Evolutionary conservation across 2,888 invertebrate species (phyloP).

Genomic region (Gerris lacustris): DNA sequence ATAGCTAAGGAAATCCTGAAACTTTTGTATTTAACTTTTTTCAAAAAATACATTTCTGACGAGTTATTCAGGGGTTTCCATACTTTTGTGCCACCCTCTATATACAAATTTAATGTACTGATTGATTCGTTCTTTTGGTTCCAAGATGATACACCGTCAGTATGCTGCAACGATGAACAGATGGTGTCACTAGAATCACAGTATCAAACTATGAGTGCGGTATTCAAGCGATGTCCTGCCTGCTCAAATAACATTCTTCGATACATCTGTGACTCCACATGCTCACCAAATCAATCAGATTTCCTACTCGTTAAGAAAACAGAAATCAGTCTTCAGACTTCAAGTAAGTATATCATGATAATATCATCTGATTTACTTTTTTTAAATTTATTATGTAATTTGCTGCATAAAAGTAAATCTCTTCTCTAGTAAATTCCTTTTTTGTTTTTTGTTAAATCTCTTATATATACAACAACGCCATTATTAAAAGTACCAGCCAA

Average conservation of each 20-base stretch:
- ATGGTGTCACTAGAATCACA: constrained; percentile 42
- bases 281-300: constrained; percentile 56
- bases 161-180: constrained; percentile 52
- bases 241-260: constrained; percentile 64
- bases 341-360: constrained; percentile 40
- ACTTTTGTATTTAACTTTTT: too few relatives aligned
- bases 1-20: too few relatives aligned
- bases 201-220: constrained; percentile 49
- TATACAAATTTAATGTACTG: too few relatives aligned
- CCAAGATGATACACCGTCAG: constrained; percentile 19
- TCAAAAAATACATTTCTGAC: too few relatives aligned
- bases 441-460: too few relatives aligned
- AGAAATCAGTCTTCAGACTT: constrained; percentile 33
- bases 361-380: background rate
- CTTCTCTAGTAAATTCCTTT: too few relatives aligned
- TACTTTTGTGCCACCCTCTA: too few relatives aligned
- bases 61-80: too few relatives aligned
- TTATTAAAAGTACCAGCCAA: too few relatives aligned
- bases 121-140: too few relatives aligned
- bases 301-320: constrained; percentile 38
- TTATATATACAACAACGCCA: too few relatives aligned
- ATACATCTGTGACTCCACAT: constrained; percentile 69
- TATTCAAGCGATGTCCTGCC: constrained; percentile 68
- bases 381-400: background rate
- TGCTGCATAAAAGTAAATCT: background rate